A percentile compares a stretch with the other conserved stretches of the same genome.
phyloP scores from a whole-genome alignment of 2,113 vertebrate species.

The Cheirogaleus medius region DNA sequence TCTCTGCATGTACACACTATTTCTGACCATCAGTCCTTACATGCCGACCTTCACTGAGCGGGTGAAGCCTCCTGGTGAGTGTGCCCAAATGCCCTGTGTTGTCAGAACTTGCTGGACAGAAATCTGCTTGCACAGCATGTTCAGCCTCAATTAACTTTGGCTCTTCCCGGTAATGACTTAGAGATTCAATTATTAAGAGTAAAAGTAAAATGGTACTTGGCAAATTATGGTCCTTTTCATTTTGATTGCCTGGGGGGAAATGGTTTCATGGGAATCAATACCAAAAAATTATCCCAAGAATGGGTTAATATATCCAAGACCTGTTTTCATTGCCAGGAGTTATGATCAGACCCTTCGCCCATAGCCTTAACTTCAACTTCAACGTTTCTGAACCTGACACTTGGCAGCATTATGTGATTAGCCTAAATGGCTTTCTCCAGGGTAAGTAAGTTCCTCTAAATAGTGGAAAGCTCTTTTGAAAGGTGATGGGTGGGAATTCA shows the following conservation, averaged over 20 bases:
- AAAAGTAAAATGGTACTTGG: constrained; percentile 72
- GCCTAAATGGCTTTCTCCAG: constrained; percentile 91
- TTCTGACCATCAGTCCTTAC: constrained; percentile 95
- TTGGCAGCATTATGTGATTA: constrained; percentile 92
- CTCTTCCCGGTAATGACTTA: constrained; percentile 69
- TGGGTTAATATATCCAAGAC: constrained; percentile 66
- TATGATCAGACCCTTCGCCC: constrained; percentile 93
- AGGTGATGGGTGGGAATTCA: constrained; percentile 22
- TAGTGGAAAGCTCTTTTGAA: constrained; percentile 31
- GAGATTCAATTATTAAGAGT: constrained; percentile 76
- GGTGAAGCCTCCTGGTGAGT: constrained; percentile 94
- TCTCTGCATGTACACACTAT: constrained; percentile 93
- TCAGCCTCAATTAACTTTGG: constrained; percentile 69
- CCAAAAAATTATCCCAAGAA: constrained; percentile 47
- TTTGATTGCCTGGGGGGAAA: constrained; percentile 60
- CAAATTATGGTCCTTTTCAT: constrained; percentile 72
- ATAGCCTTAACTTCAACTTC: constrained; percentile 91
- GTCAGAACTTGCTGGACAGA: constrained; percentile 59
- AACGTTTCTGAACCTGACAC: constrained; percentile 90
- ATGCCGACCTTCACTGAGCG: constrained; percentile 92
- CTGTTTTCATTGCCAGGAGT: constrained; percentile 89
- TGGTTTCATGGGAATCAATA: constrained; percentile 63
- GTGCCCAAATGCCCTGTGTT: constrained; percentile 61
- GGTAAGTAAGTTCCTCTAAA: constrained; percentile 86
- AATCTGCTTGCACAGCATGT: constrained; percentile 60